Evolutionary conservation across 2,113 vertebrate genomes (phyloP), one percentile per base, ranked within the genome.

Genomic region (Pycnonotus jocosus): DNA sequence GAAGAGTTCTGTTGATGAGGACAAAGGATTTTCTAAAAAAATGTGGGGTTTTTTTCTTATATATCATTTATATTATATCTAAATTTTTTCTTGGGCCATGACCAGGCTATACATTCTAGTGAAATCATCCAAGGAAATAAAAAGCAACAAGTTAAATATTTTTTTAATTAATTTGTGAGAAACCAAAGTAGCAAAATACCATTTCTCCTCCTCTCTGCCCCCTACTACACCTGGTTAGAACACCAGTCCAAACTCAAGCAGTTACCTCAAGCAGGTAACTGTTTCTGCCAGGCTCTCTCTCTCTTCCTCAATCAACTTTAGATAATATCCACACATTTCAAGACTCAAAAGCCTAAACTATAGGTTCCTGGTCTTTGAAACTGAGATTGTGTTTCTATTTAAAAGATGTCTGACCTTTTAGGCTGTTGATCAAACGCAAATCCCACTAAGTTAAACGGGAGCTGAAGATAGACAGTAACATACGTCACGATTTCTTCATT

Each of bases 401-500:
- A 88, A 90, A 90, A 88, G 60, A 94, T 30, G 61, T 47, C 81
- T 94, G 87, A 96, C 88, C 93, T 95, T 96, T 95, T 44, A 93
- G 88, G 60, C 78, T 94, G 85, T 70, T 96, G 78, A 93, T 92
- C 85, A 83, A 85, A 90, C 6, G 74, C 44, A 96, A 95, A 94
- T 96, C 93, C 95, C 71, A 56, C 92, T 76, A 88, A 92, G 81
- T 93, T 92, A 92, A 83, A 86, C 2, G 68, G 53, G 54, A 95
- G 92, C 93, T 88, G 93, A 95, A 96, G 92, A 94, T 86, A 95
- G 94, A 82, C 78, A 62, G 76, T 80, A 85, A 89, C 3, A 8
- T 37, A 96, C 82, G 76, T 95, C 91, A 94, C 22, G 7, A 86
- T 80, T 90, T 94, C 92, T 96, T 90, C 85, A 94, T 94, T 95